These are phyloP conservation scores for Drosophila kanekoi DNA, from an alignment of 2,888 invertebrate species.

Conservation along the genomic window DNA sequence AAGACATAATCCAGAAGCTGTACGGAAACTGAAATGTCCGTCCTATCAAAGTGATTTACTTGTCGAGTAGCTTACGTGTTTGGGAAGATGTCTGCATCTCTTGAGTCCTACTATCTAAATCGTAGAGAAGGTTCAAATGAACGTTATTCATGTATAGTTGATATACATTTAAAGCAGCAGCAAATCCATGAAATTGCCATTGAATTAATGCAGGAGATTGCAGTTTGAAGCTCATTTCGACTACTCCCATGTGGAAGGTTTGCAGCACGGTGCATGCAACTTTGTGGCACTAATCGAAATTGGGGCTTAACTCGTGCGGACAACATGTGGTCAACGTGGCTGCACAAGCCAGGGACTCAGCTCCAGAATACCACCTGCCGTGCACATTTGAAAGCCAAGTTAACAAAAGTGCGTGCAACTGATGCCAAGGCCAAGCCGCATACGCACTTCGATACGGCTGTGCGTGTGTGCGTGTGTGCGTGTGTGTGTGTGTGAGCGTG, in stretches of 20 bases:
- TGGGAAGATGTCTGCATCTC: no score
- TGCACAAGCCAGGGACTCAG: background rate
- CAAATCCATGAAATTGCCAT: background rate
- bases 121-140: no score
- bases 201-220: background rate
- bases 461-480: background rate
- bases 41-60: no score
- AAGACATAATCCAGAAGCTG: no score
- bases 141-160: no score
- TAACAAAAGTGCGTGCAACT: slow-evolving; percentile 19
- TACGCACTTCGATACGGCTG: background rate
- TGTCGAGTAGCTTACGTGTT: no score
- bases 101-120: no score
- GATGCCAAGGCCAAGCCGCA: slow-evolving; percentile 19
- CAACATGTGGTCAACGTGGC: slow-evolving; percentile 25
- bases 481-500: background rate
- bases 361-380: background rate
- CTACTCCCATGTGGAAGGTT: background rate
- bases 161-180: background rate
- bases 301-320: background rate
- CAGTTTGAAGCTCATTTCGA: no score
- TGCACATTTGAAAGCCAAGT: slow-evolving; percentile 9
- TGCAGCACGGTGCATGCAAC: background rate
- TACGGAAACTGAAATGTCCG: no score
- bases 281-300: slow-evolving; percentile 17